Percentiles rank a stretch among this genome's conserved stretches.
phyloP scores from a whole-genome alignment of 64 coral and sea anemone genomes.

The Dendronephthya gigantea region DNA sequence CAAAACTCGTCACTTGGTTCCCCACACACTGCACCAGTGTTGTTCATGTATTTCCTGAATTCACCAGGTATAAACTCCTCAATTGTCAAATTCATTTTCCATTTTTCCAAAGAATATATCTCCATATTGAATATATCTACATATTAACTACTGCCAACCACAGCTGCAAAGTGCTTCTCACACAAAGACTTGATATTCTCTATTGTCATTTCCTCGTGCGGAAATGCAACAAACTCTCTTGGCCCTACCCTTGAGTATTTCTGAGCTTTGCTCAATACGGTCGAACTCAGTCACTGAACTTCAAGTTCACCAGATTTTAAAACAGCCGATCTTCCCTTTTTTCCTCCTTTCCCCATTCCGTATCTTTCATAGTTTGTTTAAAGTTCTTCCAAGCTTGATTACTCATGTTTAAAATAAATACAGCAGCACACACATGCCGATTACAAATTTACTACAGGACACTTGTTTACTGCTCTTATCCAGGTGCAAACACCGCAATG shows the following conservation, averaged over 20 bases:
- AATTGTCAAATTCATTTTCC: neutral
- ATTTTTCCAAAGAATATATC: neutral
- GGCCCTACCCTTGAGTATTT: slow-evolving; percentile 4
- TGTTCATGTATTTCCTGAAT: neutral
- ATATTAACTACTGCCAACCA: neutral
- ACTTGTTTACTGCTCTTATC: no score
- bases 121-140: neutral
- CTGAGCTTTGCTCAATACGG: neutral
- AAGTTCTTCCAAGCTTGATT: slow-evolving; percentile 19
- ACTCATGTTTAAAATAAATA: slow-evolving; percentile 1
- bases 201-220: neutral
- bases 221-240: neutral
- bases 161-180: neutral
- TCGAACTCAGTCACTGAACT: slow-evolving; percentile 2
- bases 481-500: no score
- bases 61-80: neutral
- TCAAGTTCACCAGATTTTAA: slow-evolving; percentile 17
- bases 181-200: neutral
- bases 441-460: no score
- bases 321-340: neutral
- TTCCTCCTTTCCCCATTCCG: neutral
- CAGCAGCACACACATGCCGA: no score
- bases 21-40: slow-evolving; percentile 7
- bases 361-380: slow-evolving; percentile 8
- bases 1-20: slow-evolving; percentile 1